Evolutionary conservation across 2,113 vertebrate genomes (phyloP), one percentile per base, ranked within the genome.

Genomic region (Orientallactaga bullata): DNA sequence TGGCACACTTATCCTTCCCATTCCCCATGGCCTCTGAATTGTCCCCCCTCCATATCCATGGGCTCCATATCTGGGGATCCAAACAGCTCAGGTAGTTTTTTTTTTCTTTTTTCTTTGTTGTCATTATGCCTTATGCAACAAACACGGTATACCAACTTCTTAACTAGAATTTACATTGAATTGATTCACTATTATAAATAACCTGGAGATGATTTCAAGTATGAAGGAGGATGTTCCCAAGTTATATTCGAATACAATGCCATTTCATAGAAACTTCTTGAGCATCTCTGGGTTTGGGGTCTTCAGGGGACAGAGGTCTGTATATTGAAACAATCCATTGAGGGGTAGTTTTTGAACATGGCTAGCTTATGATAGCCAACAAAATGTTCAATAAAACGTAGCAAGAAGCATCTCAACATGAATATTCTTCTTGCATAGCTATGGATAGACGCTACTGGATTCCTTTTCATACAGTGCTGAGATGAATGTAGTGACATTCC

Each of bases 401-500:
- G 74, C 55, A 42, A 55, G 26, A 42, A 76, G 24, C 71, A 73
- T 78, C 61, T 76, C 71, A n/a, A n/a, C n/a, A n/a, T 76, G 74
- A 47, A 76, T 88, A 63, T 1, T 91, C 74, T 82, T 86, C 37
- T 86, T 58, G 23, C 84, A 65, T 69, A 91, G 84, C 58, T 90
- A 65, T 42, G 24, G 77, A 85, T 26, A n/a, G 37, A 65, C 23
- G 65, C 37, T 24, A 63, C 2, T 92, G 60, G 28, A 65, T 79
- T 88, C 23, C 23, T 24, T 89, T 85, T 68, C 23, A 85, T 76
- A 51, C 61, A 79, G 71, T 12, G 58, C 30, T 39, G 35, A 88
- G 21, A 83, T 96, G 80, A 80, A 93, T 88, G 17, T 47, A 71
- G n/a, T 88, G 80, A 85, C 88, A 86, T 96, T 85, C 63, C 74